Evolutionary conservation across 1,140 invertebrate species (phyloP).

Genomic region (Maniola jurtina): DNA sequence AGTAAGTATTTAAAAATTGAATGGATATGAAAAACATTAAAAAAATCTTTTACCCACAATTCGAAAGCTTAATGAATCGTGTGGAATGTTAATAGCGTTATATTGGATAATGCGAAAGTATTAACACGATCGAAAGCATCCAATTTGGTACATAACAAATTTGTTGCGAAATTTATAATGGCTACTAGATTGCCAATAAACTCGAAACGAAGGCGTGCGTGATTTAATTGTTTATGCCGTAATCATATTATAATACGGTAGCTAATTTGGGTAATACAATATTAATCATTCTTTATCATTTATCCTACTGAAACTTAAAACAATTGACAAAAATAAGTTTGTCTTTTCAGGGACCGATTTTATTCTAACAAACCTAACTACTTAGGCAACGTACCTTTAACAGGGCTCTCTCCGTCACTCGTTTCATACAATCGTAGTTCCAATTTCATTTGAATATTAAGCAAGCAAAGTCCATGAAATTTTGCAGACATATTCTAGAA

Average conservation of each 20-base stretch:
- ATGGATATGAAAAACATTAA: background rate
- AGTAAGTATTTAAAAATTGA: background rate
- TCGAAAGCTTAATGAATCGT: background rate
- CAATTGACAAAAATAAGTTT: too few relatives aligned
- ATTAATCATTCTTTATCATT: background rate
- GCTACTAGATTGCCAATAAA: constrained; percentile 2
- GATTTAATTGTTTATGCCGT: background rate
- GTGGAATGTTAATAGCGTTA: background rate
- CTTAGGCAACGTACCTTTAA: too few relatives aligned
- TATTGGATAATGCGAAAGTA: constrained; percentile 6
- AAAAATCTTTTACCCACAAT: background rate
- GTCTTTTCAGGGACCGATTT: too few relatives aligned
- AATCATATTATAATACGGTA: background rate
- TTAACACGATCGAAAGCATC: background rate
- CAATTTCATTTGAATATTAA: too few relatives aligned
- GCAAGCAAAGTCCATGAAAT: too few relatives aligned
- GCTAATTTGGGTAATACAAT: background rate
- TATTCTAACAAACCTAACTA: too few relatives aligned
- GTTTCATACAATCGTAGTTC: too few relatives aligned
- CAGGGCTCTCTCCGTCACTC: too few relatives aligned
- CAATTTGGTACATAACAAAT: constrained; percentile 5
- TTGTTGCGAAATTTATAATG: background rate
- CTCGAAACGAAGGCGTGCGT: background rate
- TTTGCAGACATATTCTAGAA: too few relatives aligned
- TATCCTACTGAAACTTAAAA: too few relatives aligned